Conservation (phyloP, 2,113 vertebrate species). For the Callipepla squamata region DNA sequence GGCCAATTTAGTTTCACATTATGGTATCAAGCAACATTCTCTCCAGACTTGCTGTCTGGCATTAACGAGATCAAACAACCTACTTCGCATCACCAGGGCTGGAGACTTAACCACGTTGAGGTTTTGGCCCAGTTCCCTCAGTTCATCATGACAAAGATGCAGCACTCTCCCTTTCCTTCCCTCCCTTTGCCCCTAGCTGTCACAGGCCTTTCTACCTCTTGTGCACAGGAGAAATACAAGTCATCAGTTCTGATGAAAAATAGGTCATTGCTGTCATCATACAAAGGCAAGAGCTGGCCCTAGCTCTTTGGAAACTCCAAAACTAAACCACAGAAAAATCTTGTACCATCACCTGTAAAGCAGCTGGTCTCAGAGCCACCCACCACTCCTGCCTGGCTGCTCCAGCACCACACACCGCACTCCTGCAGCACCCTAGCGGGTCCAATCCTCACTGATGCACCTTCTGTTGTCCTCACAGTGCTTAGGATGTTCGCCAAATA, state of each 20-base stretch:
- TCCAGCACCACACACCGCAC: neutral
- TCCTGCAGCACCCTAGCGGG: neutral
- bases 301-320: neutral
- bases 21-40: neutral
- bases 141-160: neutral
- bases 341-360: neutral
- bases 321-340: neutral
- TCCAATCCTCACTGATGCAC: neutral
- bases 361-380: neutral
- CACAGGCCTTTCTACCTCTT: neutral
- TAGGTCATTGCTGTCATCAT: neutral
- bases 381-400: neutral
- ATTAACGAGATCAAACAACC: neutral
- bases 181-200: neutral
- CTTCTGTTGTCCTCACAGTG: neutral
- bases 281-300: neutral
- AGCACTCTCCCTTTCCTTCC: neutral
- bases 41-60: neutral
- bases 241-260: neutral
- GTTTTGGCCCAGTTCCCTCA: neutral
- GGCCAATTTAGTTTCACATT: neutral
- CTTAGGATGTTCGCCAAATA: neutral
- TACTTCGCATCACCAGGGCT: neutral
- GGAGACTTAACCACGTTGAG: no score
- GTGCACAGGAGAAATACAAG: neutral